These are phyloP conservation scores for Radopholus similis DNA, from an alignment of 1,140 invertebrate genomes.

Conservation along the genomic window DNA sequence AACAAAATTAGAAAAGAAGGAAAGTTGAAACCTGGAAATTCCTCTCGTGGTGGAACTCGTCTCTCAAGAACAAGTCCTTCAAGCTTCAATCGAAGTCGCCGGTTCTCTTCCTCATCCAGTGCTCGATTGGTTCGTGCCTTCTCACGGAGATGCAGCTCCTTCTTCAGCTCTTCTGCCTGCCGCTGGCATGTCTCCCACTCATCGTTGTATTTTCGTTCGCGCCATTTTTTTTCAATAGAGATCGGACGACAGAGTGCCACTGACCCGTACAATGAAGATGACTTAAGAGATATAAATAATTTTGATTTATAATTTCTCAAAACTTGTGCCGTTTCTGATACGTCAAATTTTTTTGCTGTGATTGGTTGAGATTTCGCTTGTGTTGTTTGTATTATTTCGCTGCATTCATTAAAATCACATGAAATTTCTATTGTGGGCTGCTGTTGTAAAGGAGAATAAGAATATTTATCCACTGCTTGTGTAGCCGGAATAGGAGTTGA, in stretches of 20 bases:
- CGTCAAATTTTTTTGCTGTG: no score
- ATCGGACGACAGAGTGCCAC: no score
- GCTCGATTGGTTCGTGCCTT: neutral
- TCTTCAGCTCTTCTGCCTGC: neutral
- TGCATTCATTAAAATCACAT: no score
- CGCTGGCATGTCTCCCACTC: neutral
- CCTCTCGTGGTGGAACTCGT: conserved; percentile 1
- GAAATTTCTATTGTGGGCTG: no score
- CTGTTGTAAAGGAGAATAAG: no score
- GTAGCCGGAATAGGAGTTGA: neutral
- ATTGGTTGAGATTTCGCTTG: no score
- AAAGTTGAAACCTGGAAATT: conserved; percentile 24
- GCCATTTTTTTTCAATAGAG: neutral
- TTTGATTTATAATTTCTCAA: no score
- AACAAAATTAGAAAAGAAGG: neutral
- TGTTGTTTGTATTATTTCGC: no score
- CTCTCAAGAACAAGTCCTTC: conserved; percentile 10
- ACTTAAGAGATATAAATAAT: no score
- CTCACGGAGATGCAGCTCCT: neutral
- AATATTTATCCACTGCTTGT: neutral
- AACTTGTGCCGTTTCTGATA: no score
- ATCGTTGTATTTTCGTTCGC: neutral
- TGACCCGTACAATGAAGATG: no score
- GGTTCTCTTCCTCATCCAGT: conserved; percentile 1
- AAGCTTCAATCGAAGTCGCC: neutral